phyloP scores from a whole-genome alignment of 1,140 invertebrate species.

The Rhizoglyphus robini region DNA sequence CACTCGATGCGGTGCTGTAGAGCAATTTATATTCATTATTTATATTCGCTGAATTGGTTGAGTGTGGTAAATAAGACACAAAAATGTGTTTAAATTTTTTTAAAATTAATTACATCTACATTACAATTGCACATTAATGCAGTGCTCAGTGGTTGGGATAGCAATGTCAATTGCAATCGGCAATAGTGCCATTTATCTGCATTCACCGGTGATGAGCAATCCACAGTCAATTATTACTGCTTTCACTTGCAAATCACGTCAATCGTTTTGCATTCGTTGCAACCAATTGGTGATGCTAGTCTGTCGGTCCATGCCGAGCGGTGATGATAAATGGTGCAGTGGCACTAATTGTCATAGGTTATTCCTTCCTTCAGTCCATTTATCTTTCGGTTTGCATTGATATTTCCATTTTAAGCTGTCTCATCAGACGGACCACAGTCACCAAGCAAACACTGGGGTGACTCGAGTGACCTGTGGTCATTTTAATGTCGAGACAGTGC shows the following conservation, averaged over 20 bases:
- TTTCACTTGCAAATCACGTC: neutral
- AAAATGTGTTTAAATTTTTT: constrained; percentile 4
- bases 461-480: neutral
- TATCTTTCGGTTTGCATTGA: neutral
- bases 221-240: neutral
- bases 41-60: neutral
- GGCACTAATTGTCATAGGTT: neutral
- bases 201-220: too few species aligned
- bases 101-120: neutral
- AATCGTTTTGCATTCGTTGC: too few species aligned
- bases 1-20: neutral
- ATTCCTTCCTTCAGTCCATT: neutral
- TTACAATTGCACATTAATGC: neutral
- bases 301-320: too few species aligned
- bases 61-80: neutral
- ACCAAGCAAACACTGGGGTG: too few species aligned
- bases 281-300: too few species aligned
- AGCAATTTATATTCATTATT: neutral
- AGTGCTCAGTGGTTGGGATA: neutral
- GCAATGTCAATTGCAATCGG: too few species aligned
- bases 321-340: neutral
- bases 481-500: neutral
- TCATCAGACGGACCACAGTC: too few species aligned
- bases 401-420: too few species aligned
- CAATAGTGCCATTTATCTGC: too few species aligned